Evolutionary conservation across 2,113 vertebrate species (phyloP).

Genomic region (Ageneiosus marmoratus): DNA sequence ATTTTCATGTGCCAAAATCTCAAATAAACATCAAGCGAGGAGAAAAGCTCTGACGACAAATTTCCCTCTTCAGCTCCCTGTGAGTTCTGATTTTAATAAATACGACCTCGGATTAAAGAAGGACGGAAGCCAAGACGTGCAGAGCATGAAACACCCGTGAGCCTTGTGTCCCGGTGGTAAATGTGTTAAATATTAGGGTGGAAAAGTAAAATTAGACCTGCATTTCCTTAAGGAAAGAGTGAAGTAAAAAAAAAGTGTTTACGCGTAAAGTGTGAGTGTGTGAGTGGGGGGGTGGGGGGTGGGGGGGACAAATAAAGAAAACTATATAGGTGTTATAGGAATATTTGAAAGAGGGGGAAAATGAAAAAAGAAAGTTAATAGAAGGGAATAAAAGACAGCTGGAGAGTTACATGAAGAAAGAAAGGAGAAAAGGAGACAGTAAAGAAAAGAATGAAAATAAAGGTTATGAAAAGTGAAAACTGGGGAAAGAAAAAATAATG

Average conservation of each 20-base stretch:
- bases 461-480: neutral
- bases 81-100: conserved; percentile 22
- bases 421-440: neutral
- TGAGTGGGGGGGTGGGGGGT: neutral
- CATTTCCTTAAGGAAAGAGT: conserved; percentile 9
- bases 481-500: too few relatives aligned
- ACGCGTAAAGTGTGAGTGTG: neutral
- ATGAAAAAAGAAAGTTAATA: too few relatives aligned
- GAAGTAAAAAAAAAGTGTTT: neutral
- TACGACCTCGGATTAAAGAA: neutral
- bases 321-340: neutral
- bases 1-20: conserved; percentile 37
- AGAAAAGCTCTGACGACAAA: neutral
- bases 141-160: neutral
- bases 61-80: neutral
- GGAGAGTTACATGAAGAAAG: neutral
- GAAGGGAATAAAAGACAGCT: neutral
- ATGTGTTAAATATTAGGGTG: neutral
- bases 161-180: neutral
- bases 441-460: neutral
- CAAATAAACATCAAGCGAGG: neutral
- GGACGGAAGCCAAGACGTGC: neutral
- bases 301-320: neutral
- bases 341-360: neutral
- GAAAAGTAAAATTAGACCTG: neutral